These are phyloP conservation scores for Manis crassicaudata DNA, from an alignment of 2,797 vertebrate genomes.

Conservation along the genomic window DNA sequence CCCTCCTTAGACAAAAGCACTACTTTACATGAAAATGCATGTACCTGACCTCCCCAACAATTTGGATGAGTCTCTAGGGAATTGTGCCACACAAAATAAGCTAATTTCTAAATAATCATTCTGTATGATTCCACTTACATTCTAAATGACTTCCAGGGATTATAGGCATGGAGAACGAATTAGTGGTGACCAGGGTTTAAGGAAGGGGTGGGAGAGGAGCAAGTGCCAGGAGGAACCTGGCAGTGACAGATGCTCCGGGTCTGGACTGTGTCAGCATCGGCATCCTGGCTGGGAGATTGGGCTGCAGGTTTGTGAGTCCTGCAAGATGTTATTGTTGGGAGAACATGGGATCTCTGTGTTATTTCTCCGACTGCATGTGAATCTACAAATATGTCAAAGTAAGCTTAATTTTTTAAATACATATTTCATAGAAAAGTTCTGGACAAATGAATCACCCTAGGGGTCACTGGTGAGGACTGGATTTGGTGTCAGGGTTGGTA, in stretches of 20 bases:
- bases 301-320: neutral
- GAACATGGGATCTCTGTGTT: no score
- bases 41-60: fast-evolving
- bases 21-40: neutral
- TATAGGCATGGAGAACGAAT: no score
- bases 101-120: neutral
- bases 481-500: neutral
- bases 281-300: neutral
- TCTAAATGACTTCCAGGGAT: neutral
- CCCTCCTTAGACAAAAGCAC: neutral
- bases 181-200: neutral
- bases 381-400: neutral
- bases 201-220: no score
- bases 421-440: neutral
- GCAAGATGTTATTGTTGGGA: no score
- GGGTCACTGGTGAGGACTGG: neutral
- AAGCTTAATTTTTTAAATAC: neutral
- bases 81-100: neutral
- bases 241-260: no score
- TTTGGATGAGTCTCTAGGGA: neutral
- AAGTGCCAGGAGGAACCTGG: no score
- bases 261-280: neutral
- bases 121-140: neutral
- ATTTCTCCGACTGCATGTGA: neutral
- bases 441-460: neutral